Evolutionary conservation across 2,888 invertebrate genomes (phyloP).

Genomic region (Thereva nobilitata): DNA sequence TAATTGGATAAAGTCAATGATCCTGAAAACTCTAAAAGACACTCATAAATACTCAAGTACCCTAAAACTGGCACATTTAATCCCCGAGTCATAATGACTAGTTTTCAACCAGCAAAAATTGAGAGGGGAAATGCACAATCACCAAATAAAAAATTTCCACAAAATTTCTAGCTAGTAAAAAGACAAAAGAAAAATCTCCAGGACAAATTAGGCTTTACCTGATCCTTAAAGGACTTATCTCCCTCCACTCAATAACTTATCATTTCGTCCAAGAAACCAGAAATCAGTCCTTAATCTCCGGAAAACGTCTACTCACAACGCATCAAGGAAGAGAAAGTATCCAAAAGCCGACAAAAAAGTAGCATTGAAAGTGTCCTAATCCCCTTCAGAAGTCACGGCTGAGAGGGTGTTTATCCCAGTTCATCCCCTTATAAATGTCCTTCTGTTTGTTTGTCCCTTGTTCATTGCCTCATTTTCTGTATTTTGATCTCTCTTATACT

Average conservation of each 20-base stretch:
- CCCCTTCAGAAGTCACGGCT: slow-evolving; percentile 12
- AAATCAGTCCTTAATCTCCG: slow-evolving; percentile 20
- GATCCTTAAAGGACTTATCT: not conserved
- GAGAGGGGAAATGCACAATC: slow-evolving; percentile 2
- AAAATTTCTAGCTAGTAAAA: not conserved
- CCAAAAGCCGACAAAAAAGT: too few relatives aligned
- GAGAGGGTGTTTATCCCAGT: slow-evolving; percentile 36
- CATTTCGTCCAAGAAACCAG: not conserved
- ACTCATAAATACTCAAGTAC: slow-evolving; percentile 8
- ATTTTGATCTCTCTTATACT: not conserved
- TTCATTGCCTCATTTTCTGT: slow-evolving; percentile 17
- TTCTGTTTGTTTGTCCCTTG: slow-evolving; percentile 18
- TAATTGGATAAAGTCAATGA: slow-evolving; percentile 33
- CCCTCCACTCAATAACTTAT: not conserved
- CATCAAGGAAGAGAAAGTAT: too few relatives aligned
- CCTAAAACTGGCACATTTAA: slow-evolving; percentile 27
- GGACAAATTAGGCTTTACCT: slow-evolving; percentile 1
- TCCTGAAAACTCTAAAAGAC: slow-evolving; percentile 31
- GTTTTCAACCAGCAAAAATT: slow-evolving; percentile 31
- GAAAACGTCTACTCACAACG: slow-evolving; percentile 28
- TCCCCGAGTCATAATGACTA: slow-evolving; percentile 34
- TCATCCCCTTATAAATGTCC: slow-evolving; percentile 16
- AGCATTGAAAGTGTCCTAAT: slow-evolving; percentile 29
- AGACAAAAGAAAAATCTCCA: not conserved
- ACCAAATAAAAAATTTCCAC: not conserved